Percentiles rank a stretch among this genome's conserved stretches.
phyloP scores from a whole-genome alignment of 2,888 invertebrate species.

The Esperia sulphurella region DNA sequence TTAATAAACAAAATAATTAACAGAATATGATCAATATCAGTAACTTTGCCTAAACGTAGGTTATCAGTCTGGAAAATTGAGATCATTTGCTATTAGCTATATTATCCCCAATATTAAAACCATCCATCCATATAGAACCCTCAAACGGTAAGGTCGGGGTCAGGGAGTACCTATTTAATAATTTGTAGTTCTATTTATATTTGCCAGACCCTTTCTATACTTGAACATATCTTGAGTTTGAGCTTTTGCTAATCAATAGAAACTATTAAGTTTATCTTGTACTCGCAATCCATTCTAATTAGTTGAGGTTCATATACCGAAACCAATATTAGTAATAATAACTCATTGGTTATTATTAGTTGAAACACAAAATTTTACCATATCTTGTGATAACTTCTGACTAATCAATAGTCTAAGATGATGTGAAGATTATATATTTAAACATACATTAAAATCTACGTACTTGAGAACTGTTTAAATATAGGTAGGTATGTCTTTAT shows the following conservation, averaged over 20 bases:
- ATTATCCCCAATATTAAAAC: slow-evolving; percentile 12
- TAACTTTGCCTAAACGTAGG: slow-evolving; percentile 30
- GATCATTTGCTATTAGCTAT: slow-evolving; percentile 17
- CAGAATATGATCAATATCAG: too few species aligned
- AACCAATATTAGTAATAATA: not conserved
- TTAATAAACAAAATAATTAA: too few species aligned
- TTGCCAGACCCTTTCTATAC: slow-evolving; percentile 46
- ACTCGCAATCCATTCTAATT: not conserved
- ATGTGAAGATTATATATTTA: too few species aligned
- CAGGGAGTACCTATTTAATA: not conserved
- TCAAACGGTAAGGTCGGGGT: not conserved
- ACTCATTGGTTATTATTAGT: not conserved
- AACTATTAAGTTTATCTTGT: not conserved
- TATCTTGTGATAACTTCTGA: not conserved
- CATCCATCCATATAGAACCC: not conserved
- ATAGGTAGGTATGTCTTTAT: too few species aligned
- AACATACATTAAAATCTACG: too few species aligned
- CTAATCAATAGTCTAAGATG: too few species aligned
- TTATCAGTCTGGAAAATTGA: slow-evolving; percentile 16
- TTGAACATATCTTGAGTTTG: slow-evolving; percentile 60
- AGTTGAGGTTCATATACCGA: not conserved
- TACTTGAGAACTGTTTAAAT: too few species aligned
- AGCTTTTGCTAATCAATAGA: slow-evolving; percentile 50
- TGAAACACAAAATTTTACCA: not conserved
- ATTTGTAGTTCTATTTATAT: not conserved